Evolutionary conservation across 2,113 vertebrate species (phyloP), one percentile per base, ranked within the genome.

Genomic region (Pampusana beccarii): DNA sequence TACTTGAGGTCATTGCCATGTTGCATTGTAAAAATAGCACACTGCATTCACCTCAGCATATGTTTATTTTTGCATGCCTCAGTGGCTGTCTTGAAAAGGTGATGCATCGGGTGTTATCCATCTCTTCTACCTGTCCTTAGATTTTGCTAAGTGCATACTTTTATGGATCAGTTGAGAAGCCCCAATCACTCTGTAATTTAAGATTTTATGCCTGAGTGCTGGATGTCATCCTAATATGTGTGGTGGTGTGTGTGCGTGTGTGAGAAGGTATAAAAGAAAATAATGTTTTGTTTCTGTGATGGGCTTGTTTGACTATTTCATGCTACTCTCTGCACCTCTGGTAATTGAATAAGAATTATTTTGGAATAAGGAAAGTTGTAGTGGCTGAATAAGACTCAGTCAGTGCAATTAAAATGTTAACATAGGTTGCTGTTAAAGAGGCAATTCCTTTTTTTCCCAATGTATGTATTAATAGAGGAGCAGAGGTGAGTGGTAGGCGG

Each of bases 21-120:
- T 95, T 96, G 86, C 91, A 95, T 67, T 94, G 88, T 94, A 96
- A 74, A 81, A 97, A 92, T 33, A 92, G 80, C 58, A 91, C 67
- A 69, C 42, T 16, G 78, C 65, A 44, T 75, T 88, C 94, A 66
- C 80, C 93, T 91, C 54, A 5, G 95, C 91, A 64, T 95, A 91
- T 96, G 96, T 95, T 97, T 95, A 92, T 97, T 97, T 96, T 92
- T 92, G 61, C 80, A 94, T 96, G 97, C 96, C 79, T 95, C 93
- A 36, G 54, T 97, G 83, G 71, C 80, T 93, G 77, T 88, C 88
- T 86, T 95, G 89, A 96, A 97, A 96, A 69, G 14, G 88, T 14
- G 1, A 66, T 34, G 57, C 53, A 26, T 50, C 6, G 57, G 71
- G 21, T 72, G 78, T 73, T 93, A 92, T 75, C 73, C 84, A 73